phyloP scores from a whole-genome alignment of 2,888 invertebrate genomes.

The Orthosia gothica region DNA sequence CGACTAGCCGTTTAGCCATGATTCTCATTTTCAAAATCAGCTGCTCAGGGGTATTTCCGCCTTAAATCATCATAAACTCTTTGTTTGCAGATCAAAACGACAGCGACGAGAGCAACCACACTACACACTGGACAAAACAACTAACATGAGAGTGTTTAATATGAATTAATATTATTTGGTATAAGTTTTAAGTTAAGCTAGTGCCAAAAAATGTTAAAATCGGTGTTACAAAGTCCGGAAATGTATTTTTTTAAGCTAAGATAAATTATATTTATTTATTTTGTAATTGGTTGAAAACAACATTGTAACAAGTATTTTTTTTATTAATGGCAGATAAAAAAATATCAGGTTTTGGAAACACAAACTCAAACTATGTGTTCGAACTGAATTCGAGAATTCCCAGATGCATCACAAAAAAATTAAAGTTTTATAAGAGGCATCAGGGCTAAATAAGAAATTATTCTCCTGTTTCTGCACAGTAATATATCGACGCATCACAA shows the following conservation, averaged over 20 bases:
- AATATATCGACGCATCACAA: too few species aligned
- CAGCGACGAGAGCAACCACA: conserved; percentile 71
- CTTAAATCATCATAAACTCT: too few species aligned
- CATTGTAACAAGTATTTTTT: not conserved
- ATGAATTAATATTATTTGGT: conserved; percentile 31
- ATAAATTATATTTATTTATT: not conserved
- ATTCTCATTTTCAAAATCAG: too few species aligned
- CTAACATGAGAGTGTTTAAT: conserved; percentile 83
- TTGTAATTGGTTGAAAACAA: not conserved
- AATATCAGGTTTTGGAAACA: not conserved
- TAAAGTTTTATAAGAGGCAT: too few species aligned
- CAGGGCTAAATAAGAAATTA: too few species aligned
- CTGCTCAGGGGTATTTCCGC: too few species aligned
- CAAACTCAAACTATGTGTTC: not conserved
- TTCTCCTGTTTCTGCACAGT: too few species aligned
- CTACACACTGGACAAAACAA: conserved; percentile 75
- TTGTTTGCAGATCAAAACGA: conserved; percentile 74
- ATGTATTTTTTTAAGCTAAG: not conserved
- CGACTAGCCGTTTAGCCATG: too few species aligned
- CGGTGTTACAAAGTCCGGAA: not conserved
- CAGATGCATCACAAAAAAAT: too few species aligned
- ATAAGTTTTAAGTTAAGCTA: conserved; percentile 5
- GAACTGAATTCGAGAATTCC: too few species aligned
- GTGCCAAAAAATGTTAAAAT: not conserved
- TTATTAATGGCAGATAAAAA: not conserved